Percentiles rank a stretch among this genome's conserved stretches.
phyloP scores from a whole-genome alignment of 2,888 invertebrate species.

The Theretra japonica region DNA sequence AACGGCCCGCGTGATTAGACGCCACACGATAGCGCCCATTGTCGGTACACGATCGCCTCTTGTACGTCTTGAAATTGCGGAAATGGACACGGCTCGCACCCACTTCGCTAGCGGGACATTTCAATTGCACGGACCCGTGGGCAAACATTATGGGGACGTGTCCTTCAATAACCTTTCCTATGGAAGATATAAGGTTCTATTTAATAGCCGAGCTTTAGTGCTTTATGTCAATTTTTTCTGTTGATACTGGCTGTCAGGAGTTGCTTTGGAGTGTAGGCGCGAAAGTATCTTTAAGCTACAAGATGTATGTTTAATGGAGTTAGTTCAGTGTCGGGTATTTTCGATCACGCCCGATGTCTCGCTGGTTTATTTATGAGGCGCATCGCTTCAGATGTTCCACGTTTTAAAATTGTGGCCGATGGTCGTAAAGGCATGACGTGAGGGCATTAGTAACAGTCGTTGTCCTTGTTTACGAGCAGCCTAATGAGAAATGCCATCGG shows the following conservation, averaged over 20 bases:
- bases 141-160: conserved; percentile 53
- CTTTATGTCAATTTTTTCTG: no score
- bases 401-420: conserved; percentile 65
- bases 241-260: no score
- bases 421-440: conserved; percentile 72
- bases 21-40: conserved; percentile 82
- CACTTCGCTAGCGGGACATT: conserved; percentile 80
- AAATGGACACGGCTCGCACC: conserved; percentile 80
- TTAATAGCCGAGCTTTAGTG: background rate
- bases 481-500: conserved; percentile 75
- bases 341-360: background rate
- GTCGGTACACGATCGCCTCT: conserved; percentile 82
- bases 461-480: conserved; percentile 75
- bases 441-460: conserved; percentile 75
- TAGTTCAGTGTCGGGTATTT: background rate
- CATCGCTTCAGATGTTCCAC: conserved; percentile 53
- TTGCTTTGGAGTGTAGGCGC: no score
- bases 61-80: conserved; percentile 82
- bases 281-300: no score
- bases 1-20: conserved; percentile 80
- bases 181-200: background rate
- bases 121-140: conserved; percentile 76
- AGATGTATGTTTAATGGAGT: conserved; percentile 1
- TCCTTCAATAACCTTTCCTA: conserved; percentile 20
- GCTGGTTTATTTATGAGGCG: conserved; percentile 44